Conservation (phyloP, 2,113 vertebrate genomes). For the Podilymbus podiceps region DNA sequence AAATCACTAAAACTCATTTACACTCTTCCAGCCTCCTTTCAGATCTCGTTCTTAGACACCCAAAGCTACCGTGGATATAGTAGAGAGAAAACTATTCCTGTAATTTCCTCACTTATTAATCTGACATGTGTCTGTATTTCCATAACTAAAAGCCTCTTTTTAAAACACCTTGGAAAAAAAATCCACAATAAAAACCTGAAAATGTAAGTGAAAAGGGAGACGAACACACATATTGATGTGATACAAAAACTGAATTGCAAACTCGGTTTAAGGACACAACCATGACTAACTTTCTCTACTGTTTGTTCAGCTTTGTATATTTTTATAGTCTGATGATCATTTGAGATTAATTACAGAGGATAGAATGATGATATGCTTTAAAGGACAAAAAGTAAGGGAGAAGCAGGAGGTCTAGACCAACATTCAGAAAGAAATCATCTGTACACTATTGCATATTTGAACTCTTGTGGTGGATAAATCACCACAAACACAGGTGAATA, state of each 20-base stretch:
- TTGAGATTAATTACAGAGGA: slow-evolving; percentile 36
- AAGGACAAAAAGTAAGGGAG: not conserved
- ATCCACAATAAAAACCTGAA: not conserved
- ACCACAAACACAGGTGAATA: not conserved
- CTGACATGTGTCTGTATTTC: not conserved
- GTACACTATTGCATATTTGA: not conserved
- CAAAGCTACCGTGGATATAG: not conserved
- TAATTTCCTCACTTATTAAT: not conserved
- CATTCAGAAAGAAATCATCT: not conserved
- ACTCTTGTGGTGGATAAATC: not conserved
- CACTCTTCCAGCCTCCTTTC: not conserved
- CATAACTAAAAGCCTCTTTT: not conserved
- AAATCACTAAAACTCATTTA: not conserved
- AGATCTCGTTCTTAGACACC: not conserved
- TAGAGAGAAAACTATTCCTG: not conserved
- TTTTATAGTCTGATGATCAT: slow-evolving; percentile 45
- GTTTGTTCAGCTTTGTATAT: slow-evolving; percentile 31
- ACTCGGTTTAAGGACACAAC: not conserved
- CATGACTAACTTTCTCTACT: not conserved
- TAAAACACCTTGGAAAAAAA: not conserved
- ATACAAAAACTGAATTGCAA: not conserved
- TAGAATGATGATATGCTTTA: not conserved
- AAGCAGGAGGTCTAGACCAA: not conserved
- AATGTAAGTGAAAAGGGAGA: not conserved
- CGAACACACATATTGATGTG: not conserved